These are phyloP conservation scores for Corythornis cristatus DNA, from an alignment of 2,113 vertebrate genomes.

Conservation along the genomic window DNA sequence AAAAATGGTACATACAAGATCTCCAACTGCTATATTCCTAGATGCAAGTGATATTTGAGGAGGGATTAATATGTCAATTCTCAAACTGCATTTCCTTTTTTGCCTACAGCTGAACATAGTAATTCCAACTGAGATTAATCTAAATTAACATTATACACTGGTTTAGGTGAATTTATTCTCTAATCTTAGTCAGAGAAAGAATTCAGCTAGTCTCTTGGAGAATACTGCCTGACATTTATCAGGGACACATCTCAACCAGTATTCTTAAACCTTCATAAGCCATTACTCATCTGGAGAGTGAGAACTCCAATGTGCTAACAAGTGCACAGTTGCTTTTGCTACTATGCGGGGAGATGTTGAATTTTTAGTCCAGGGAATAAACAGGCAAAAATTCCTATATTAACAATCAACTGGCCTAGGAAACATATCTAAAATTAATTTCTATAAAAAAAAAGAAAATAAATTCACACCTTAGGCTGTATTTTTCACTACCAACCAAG, in stretches of 20 bases:
- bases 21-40: background rate
- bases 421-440: background rate
- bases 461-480: background rate
- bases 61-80: conserved; percentile 2
- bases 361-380: background rate
- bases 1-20: background rate
- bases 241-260: background rate
- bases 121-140: background rate
- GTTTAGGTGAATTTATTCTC: background rate
- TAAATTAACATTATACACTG: background rate
- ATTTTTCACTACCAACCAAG: background rate
- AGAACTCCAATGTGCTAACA: background rate
- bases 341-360: background rate
- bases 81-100: background rate
- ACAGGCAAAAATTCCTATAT: background rate
- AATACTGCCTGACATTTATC: background rate
- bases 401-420: background rate
- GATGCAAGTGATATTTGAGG: conserved; percentile 2
- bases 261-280: background rate
- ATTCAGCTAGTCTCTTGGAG: background rate
- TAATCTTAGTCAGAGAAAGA: background rate
- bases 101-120: background rate
- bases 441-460: background rate
- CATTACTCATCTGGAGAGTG: background rate
- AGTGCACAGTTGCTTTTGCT: background rate